phyloP scores from a whole-genome alignment of 2,888 invertebrate species.

The Laspeyria flexula region DNA sequence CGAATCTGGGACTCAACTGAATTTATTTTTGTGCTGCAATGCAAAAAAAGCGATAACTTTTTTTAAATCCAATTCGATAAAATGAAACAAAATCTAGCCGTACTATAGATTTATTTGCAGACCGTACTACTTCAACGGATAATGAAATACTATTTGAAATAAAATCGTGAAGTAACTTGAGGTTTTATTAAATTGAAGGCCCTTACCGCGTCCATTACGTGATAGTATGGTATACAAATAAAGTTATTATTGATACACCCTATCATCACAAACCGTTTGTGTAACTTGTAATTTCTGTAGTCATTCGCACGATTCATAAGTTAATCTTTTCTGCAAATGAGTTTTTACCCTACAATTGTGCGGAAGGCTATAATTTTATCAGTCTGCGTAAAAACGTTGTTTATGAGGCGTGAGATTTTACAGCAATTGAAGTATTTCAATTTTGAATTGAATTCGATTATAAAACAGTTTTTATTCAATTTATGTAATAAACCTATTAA shows the following conservation, averaged over 20 bases:
- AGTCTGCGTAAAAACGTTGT: no score
- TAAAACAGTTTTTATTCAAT: no score
- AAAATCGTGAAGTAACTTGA: slow-evolving; percentile 63
- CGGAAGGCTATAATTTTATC: background rate
- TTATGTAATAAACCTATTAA: no score
- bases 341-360: slow-evolving; percentile 3
- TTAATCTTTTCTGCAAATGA: slow-evolving; percentile 24
- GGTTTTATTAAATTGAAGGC: slow-evolving; percentile 75
- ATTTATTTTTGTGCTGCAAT: no score
- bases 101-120: slow-evolving; percentile 48
- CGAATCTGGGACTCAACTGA: no score
- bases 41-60: no score
- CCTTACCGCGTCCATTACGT: slow-evolving; percentile 60
- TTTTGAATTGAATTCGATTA: no score
- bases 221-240: slow-evolving; percentile 51
- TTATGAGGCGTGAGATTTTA: no score
- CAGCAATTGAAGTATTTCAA: no score
- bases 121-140: slow-evolving; percentile 65
- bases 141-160: slow-evolving; percentile 75
- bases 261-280: slow-evolving; percentile 34
- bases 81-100: no score
- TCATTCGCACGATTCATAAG: slow-evolving; percentile 10
- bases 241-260: slow-evolving; percentile 68
- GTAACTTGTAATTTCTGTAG: slow-evolving; percentile 39
- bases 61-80: no score